Evolutionary conservation across 1,140 invertebrate species (phyloP).

Genomic region (Sitobion miscanthi): DNA sequence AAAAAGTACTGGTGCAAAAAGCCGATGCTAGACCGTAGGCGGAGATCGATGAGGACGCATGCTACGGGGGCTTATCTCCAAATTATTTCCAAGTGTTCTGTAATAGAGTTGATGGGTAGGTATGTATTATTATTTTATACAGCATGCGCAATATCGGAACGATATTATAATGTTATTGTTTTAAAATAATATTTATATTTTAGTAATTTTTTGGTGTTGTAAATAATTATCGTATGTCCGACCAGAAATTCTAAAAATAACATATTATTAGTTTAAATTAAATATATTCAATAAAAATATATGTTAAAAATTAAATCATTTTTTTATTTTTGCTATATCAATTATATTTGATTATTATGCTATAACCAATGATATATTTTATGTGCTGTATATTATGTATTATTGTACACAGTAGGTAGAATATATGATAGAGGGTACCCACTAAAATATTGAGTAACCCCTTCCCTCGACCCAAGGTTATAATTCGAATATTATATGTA

Average conservation of each 20-base stretch:
- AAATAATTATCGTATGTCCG: neutral
- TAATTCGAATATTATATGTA: neutral
- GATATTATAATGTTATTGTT: neutral
- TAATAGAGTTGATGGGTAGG: neutral
- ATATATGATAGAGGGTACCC: neutral
- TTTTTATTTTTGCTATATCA: too few relatives aligned
- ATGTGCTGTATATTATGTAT: neutral
- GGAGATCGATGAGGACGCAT: neutral
- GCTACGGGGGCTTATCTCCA: neutral
- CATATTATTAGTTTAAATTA: too few relatives aligned
- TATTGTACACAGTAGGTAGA: neutral
- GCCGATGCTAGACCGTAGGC: neutral
- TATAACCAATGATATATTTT: neutral
- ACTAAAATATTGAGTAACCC: neutral
- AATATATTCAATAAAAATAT: neutral
- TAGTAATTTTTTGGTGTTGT: neutral
- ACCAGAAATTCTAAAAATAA: neutral
- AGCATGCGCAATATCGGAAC: too few relatives aligned
- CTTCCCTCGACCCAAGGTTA: too few relatives aligned
- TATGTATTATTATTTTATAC: neutral
- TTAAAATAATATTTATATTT: neutral
- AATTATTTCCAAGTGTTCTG: neutral
- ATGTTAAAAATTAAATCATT: too few relatives aligned
- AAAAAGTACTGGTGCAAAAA: neutral
- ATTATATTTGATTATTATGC: neutral